Evolutionary conservation across 2,113 vertebrate species (phyloP), one percentile per base, ranked within the genome.

Genomic region (Ceyx melanurus): DNA sequence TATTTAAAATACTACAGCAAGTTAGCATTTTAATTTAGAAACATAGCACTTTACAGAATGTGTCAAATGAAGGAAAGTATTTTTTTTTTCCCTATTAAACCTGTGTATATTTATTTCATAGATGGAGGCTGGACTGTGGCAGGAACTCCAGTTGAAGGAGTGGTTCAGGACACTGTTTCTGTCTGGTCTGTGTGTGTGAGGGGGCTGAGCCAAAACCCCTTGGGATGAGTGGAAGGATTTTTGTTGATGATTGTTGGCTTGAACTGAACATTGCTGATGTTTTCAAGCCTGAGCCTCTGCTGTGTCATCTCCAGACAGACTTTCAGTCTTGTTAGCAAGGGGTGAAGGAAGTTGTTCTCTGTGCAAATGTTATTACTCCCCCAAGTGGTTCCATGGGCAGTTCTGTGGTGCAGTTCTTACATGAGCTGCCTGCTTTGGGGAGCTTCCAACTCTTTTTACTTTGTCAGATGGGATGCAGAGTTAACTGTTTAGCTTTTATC

Each of bases 21-120:
- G 33, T 1, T 31, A 54, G 88, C 9, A 1, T 75, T 79, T 87
- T 56, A 77, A 78, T 86, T 94, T 94, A 91, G 84, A 25, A 92
- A 81, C 40, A 3, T 54, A 79, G 95, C 89, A 93, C 95, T 97
- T 97, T 95, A 91, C 37, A 61, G 71, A 78, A 88, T 28, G 60
- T 82, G 65, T 71, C 82, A 66, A n/a, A 80, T 88, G 81, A 92
- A 89, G 83, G 86, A 88, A 77, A 80, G 87, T 68, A 88, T 82
- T 76, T 77, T 70, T 82, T 87, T 87, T 72, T 80, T 84, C 50
- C 13, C 37, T 31, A 10, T 85, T 89, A 92, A 93, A 64, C 37
- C 58, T 0, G 1, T 43, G 35, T 71, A 2, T 93, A 15, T 89
- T 82, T 85, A 42, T 95, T 94, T 79, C 76, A 42, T 82, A 74